Base-by-base conservation (phyloP, 2,888 invertebrate genomes). In the Erebia epiphron region DNA sequence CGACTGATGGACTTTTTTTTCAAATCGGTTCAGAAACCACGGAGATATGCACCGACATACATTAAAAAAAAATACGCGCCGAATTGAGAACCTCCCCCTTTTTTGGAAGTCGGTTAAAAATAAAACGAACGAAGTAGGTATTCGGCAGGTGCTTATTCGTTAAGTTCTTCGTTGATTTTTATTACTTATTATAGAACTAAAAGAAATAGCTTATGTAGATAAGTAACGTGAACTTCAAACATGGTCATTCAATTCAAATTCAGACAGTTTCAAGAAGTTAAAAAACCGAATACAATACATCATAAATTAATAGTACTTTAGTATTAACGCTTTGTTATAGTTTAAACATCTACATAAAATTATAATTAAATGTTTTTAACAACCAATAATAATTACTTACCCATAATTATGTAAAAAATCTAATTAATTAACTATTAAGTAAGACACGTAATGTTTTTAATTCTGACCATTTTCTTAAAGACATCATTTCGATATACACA, bases 281-380 rank as follows among this genome's bases (percentile, higher is more conserved):
- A 18, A 61, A 43, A 43, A n/a, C 18, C 9, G 62, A 49, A 62
- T 62, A 62, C 62, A 62, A 62, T 62, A 62, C 13, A 14, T 49
- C 18, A 49, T 62, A 62, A 62, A 62, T 21, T 49, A 62, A 49
- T 49, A 46, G 11, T 35, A 26, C 3, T 26, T 7, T 7, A 35
- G 35, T 49, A 49, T 62, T 9, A 14, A 46, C 46, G 61, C 21
- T 21, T 49, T 21, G 2, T 21, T 46, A 21, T 9, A 62, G 41
- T 16, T 60, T 10, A 41, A 11, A 16, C 10, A 43, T 60, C 11
- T 16, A n/a, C 41, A 41, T 60, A 41, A 10, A 14, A 8, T 58
- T 16, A 60, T 43, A n/a, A 41, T n/a, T 16, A n/a, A 10, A n/a
- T 60, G 41, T 41, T 35, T 57, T 35, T 7, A 18, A 18, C 50